Conservation (phyloP, 2,797 vertebrate species). For the Psittacula derbiana region DNA sequence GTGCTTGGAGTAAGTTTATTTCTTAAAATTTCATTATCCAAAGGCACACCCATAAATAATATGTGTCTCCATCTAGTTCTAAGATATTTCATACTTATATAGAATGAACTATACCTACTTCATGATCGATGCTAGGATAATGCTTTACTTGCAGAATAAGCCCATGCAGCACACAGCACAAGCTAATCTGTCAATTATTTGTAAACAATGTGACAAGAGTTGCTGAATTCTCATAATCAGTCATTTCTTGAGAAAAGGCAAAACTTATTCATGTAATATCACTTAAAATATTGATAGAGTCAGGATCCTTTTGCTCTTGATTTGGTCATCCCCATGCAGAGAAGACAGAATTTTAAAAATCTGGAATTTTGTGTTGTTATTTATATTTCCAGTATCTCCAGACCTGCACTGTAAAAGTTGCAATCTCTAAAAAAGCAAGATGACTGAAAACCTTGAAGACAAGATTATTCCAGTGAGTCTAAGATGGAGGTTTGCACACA, state of each 20-base stretch:
- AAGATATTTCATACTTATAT: neutral
- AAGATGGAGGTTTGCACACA: neutral
- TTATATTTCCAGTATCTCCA: neutral
- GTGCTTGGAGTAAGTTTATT: neutral
- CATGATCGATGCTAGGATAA: neutral
- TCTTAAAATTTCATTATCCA: neutral
- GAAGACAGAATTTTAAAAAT: neutral
- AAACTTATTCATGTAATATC: neutral
- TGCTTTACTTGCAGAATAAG: neutral
- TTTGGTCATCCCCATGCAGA: neutral
- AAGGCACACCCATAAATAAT: neutral
- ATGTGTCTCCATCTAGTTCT: neutral
- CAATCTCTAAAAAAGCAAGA: neutral
- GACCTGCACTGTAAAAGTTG: neutral
- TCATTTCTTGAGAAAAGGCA: neutral
- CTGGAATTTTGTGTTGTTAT: neutral
- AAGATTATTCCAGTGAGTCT: neutral
- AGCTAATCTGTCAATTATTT: neutral
- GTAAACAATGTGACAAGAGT: neutral
- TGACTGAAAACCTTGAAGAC: neutral
- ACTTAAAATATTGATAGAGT: neutral
- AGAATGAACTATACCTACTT: neutral
- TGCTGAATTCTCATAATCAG: neutral
- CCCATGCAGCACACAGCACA: neutral
- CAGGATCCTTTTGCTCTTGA: neutral